Percentiles rank a stretch among this genome's conserved stretches.
These are phyloP conservation scores for Dryobotodes eremita DNA, from an alignment of 2,888 invertebrate genomes.

Conservation along the genomic window DNA sequence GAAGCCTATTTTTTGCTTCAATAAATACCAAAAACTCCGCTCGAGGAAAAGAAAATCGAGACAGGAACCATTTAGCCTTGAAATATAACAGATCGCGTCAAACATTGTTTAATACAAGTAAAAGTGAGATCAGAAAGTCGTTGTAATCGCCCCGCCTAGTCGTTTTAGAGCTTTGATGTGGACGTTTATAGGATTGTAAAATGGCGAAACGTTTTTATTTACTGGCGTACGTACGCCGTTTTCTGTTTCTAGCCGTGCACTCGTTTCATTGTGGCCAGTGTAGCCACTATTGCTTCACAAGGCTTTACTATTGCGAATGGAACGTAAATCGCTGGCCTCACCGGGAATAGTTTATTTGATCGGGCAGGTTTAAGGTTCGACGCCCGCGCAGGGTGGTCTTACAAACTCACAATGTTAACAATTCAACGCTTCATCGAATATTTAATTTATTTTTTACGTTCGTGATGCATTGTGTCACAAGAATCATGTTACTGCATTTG, in stretches of 20 bases:
- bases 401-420: constrained; percentile 67
- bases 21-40: constrained; percentile 35
- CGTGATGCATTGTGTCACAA: constrained; percentile 48
- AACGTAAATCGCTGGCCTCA: constrained; percentile 77
- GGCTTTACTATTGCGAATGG: constrained; percentile 74
- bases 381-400: constrained; percentile 79
- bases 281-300: constrained; percentile 71
- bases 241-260: constrained; percentile 70
- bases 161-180: constrained; percentile 77
- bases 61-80: constrained; percentile 32
- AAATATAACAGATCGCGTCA: constrained; percentile 37
- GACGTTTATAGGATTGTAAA: constrained; percentile 81
- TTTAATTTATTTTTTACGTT: constrained; percentile 61
- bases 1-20: constrained; percentile 36
- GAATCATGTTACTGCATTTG: constrained; percentile 68
- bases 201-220: constrained; percentile 80
- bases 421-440: constrained; percentile 66
- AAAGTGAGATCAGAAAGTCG: constrained; percentile 62
- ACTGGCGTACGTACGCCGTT: constrained; percentile 67
- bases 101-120: constrained; percentile 53
- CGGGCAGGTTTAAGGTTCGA: constrained; percentile 77
- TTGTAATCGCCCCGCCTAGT: constrained; percentile 59
- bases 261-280: constrained; percentile 72
- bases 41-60: constrained; percentile 30
- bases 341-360: constrained; percentile 81